Conservation (phyloP, 2,113 vertebrate genomes). For the Empidonax traillii region DNA sequence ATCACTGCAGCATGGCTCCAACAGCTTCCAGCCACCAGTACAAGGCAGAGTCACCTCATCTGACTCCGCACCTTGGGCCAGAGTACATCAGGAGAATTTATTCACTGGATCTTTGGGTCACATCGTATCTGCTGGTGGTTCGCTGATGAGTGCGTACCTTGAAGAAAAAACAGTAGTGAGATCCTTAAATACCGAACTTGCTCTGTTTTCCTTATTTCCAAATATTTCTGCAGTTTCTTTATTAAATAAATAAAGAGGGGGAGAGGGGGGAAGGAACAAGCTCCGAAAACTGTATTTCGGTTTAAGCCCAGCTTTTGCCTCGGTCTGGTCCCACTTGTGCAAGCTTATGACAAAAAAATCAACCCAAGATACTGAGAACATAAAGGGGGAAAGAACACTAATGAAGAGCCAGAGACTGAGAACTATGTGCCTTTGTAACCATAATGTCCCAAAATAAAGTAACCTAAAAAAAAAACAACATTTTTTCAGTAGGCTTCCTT, state of each 20-base stretch:
- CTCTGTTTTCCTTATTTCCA: neutral
- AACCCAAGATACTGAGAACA: neutral
- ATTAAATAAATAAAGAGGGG: neutral
- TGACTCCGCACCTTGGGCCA: neutral
- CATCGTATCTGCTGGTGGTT: neutral
- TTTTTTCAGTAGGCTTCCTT: neutral
- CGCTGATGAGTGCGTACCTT: no score
- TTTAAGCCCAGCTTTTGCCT: neutral
- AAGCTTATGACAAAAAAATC: neutral
- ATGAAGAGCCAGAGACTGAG: neutral
- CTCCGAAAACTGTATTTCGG: rapidly evolving
- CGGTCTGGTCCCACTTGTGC: neutral
- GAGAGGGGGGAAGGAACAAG: neutral
- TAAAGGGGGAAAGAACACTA: neutral
- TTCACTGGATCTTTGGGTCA: neutral
- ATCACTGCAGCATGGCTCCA: neutral
- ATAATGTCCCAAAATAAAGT: neutral
- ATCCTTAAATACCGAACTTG: neutral
- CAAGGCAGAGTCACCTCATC: neutral
- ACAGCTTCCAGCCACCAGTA: neutral
- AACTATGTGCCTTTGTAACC: neutral
- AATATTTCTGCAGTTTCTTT: neutral
- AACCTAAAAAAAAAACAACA: neutral
- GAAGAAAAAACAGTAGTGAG: neutral
- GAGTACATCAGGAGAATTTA: neutral